These are phyloP conservation scores for Tribolium freemani DNA, from an alignment of 2,888 invertebrate species.

Conservation along the genomic window DNA sequence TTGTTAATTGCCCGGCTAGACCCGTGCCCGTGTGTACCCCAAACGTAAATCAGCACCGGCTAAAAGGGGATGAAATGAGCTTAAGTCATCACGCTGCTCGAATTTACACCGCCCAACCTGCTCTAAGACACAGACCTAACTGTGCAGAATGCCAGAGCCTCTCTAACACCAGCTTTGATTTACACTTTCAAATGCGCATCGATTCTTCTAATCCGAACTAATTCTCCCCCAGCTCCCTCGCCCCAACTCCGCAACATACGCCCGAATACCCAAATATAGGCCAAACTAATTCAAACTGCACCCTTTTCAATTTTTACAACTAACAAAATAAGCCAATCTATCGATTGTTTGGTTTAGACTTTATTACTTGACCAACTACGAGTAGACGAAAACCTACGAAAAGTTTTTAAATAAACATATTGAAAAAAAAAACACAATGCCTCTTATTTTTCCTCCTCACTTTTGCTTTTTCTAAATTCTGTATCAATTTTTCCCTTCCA, in stretches of 20 bases:
- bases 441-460: no score
- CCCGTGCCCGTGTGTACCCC: slow-evolving; percentile 64
- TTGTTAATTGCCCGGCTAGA: slow-evolving; percentile 70
- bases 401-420: no score
- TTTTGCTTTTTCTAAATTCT: no score
- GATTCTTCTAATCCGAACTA: slow-evolving; percentile 53
- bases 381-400: no score
- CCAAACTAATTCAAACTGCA: not conserved
- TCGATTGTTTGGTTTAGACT: no score
- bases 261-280: not conserved
- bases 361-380: no score
- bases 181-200: slow-evolving; percentile 57
- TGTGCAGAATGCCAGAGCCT: slow-evolving; percentile 5
- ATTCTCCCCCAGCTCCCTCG: slow-evolving; percentile 45
- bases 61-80: slow-evolving; percentile 67
- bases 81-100: slow-evolving; percentile 67
- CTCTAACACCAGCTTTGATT: slow-evolving; percentile 52
- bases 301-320: not conserved
- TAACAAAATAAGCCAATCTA: not conserved
- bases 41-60: slow-evolving; percentile 69
- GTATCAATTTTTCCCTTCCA: no score
- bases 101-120: slow-evolving; percentile 61
- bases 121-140: slow-evolving; percentile 36
- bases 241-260: not conserved
- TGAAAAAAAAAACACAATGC: no score